A percentile compares a stretch with the other conserved stretches of the same genome.
These are phyloP conservation scores for Eupsilia transversa DNA, from an alignment of 2,888 invertebrate genomes.

Conservation along the genomic window DNA sequence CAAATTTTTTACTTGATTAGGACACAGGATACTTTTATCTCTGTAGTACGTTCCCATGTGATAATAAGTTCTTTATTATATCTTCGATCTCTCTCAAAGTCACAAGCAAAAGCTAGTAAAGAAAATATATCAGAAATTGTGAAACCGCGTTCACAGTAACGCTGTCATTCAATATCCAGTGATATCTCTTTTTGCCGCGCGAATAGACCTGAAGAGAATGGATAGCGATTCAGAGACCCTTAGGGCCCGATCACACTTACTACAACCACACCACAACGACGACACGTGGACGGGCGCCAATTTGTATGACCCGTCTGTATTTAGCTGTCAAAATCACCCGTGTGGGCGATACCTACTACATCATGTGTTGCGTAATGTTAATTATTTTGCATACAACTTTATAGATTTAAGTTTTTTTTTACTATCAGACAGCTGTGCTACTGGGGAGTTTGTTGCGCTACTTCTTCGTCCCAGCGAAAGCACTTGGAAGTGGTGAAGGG, in stretches of 20 bases:
- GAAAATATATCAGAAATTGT: constrained; percentile 53
- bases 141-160: constrained; percentile 77
- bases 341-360: neutral
- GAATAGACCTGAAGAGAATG: constrained; percentile 81
- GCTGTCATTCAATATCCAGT: constrained; percentile 88
- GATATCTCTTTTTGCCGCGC: constrained; percentile 89
- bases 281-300: neutral
- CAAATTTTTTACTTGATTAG: neutral
- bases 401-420: no score
- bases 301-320: neutral
- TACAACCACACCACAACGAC: neutral
- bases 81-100: neutral
- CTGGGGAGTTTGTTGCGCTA: no score
- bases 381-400: no score
- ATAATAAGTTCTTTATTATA: neutral
- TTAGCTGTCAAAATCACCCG: neutral
- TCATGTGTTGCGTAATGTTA: no score
- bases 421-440: no score
- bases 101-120: neutral
- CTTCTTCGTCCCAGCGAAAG: no score
- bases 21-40: neutral
- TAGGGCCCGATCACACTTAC: neutral
- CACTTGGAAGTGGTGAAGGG: no score
- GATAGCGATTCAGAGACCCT: constrained; percentile 78
- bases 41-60: neutral